Percentiles rank a stretch among this genome's conserved stretches.
Conservation (phyloP, 2,888 invertebrate species). For the Hemicrepidius hirtus region DNA sequence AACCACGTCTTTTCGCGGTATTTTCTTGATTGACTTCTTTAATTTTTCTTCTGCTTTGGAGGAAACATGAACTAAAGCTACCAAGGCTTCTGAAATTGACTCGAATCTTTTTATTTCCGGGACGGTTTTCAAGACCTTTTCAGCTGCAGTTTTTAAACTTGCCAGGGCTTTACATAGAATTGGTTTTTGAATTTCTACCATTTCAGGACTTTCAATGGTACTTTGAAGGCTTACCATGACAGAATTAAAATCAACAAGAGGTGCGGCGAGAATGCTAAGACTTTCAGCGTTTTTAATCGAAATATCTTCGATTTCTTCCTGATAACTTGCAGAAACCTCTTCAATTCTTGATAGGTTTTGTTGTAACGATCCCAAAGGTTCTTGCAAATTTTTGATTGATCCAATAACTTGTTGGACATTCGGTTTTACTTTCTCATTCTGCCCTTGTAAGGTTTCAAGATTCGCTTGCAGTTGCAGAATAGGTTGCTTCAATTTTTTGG, state of each 20-base stretch:
- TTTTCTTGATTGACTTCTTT: background rate
- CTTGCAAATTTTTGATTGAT: slow-evolving; percentile 11
- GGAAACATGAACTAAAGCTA: background rate
- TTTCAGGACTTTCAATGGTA: background rate
- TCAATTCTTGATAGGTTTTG: slow-evolving; percentile 46
- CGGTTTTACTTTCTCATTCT: background rate
- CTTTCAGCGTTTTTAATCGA: slow-evolving; percentile 42
- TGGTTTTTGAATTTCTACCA: slow-evolving; percentile 34
- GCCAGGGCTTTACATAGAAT: slow-evolving; percentile 51
- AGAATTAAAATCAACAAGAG: slow-evolving; percentile 51
- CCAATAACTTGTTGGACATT: background rate
- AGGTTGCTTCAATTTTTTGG: slow-evolving; percentile 14
- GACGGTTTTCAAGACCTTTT: background rate
- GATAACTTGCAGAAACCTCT: background rate
- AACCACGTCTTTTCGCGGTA: slow-evolving; percentile 9
- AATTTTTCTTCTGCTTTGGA: slow-evolving; percentile 1
- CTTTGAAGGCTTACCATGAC: background rate
- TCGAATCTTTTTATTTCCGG: background rate
- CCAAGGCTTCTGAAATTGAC: background rate
- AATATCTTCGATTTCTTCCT: slow-evolving; percentile 30
- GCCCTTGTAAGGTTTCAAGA: background rate
- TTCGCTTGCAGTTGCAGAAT: slow-evolving; percentile 24
- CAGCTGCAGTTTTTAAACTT: slow-evolving; percentile 46
- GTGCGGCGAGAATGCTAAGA: slow-evolving; percentile 55
- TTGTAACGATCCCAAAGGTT: slow-evolving; percentile 38